These are phyloP conservation scores for Halocynthia aurantium DNA, from an alignment of 23 tunicate genomes.

Conservation along the genomic window DNA sequence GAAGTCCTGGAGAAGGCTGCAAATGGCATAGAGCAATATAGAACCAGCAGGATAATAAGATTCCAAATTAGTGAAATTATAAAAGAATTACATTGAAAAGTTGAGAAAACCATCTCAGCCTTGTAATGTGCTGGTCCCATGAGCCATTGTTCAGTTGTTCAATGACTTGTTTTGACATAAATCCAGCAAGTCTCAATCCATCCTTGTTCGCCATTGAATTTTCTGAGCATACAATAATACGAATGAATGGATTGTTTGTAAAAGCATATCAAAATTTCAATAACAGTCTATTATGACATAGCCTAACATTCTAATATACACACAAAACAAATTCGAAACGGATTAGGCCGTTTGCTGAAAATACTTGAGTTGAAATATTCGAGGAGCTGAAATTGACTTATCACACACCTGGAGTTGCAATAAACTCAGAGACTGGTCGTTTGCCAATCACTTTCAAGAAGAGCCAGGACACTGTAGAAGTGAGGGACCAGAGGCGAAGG, in stretches of 20 bases:
- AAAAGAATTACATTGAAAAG: conserved; percentile 41
- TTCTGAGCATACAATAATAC: too few species aligned
- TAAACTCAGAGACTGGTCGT: conserved; percentile 12
- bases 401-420: conserved; percentile 33
- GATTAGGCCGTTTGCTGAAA: too few species aligned
- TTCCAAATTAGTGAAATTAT: not conserved
- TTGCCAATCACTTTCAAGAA: conserved; percentile 45
- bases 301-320: too few species aligned
- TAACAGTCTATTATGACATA: too few species aligned
- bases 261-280: too few species aligned
- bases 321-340: too few species aligned
- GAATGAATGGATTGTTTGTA: too few species aligned
- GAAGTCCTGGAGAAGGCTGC: conserved; percentile 49
- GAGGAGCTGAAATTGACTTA: too few species aligned
- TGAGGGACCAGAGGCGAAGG: conserved; percentile 69
- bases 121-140: conserved; percentile 14
- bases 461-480: conserved; percentile 24
- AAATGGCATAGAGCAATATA: not conserved
- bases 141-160: conserved; percentile 25
- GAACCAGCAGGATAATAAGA: not conserved
- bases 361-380: too few species aligned
- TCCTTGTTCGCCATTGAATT: not conserved
- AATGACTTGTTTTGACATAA: conserved; percentile 58
- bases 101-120: conserved; percentile 80
- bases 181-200: conserved; percentile 47